Conservation (phyloP, 2,797 vertebrate species). For the Enteromius treurensis region DNA sequence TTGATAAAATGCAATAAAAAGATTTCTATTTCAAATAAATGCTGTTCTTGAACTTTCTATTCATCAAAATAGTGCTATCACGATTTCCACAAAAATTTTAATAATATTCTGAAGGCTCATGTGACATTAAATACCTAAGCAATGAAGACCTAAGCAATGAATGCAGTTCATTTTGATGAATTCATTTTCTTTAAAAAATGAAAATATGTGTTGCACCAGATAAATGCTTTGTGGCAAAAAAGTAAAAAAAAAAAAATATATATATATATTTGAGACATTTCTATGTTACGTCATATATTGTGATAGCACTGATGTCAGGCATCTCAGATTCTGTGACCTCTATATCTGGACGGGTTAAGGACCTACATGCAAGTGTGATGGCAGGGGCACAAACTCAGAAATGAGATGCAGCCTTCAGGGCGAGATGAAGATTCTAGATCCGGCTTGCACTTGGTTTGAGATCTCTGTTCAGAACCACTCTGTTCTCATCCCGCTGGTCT, state of each 20-base stretch:
- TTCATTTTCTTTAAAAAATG: background rate
- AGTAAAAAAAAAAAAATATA: too few relatives aligned
- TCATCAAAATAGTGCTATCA: background rate
- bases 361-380: background rate
- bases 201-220: background rate
- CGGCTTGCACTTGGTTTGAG: background rate
- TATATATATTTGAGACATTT: background rate
- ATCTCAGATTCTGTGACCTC: slow-evolving; percentile 38
- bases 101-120: background rate
- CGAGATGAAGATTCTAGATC: slow-evolving; percentile 1
- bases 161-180: background rate
- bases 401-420: slow-evolving; percentile 27
- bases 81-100: background rate
- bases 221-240: background rate
- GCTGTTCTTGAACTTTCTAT: background rate
- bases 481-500: background rate
- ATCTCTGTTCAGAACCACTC: background rate
- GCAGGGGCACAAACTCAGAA: background rate
- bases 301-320: slow-evolving; percentile 29
- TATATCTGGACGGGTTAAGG: slow-evolving; percentile 28
- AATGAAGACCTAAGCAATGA: too few relatives aligned
- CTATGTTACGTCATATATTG: background rate
- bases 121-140: background rate
- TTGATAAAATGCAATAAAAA: background rate
- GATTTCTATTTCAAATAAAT: background rate